phyloP scores from a whole-genome alignment of 1,140 invertebrate genomes.

The Rhyzopertha dominica region DNA sequence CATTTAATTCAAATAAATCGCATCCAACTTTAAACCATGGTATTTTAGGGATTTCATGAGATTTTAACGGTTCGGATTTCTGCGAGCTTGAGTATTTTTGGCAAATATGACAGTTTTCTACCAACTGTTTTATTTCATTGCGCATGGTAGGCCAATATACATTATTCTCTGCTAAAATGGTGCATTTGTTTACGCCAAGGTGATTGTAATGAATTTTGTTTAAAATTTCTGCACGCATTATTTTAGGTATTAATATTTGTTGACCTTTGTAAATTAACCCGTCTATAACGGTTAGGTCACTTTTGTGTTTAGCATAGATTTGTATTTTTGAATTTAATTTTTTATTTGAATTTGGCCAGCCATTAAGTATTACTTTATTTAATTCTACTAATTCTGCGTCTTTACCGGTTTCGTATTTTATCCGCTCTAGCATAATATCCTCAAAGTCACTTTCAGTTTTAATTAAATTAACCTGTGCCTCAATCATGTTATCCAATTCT shows the following conservation, averaged over 20 bases:
- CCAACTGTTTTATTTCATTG: slow-evolving; percentile 42
- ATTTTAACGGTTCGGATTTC: slow-evolving; percentile 26
- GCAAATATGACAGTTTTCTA: slow-evolving; percentile 43
- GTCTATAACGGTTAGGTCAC: slow-evolving; percentile 26
- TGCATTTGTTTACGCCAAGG: slow-evolving; percentile 44
- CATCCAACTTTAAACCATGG: slow-evolving; percentile 36
- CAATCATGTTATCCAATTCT: slow-evolving; percentile 14
- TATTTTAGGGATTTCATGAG: slow-evolving; percentile 29
- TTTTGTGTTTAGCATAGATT: slow-evolving; percentile 16
- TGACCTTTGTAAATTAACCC: slow-evolving; percentile 33
- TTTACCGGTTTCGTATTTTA: slow-evolving; percentile 26
- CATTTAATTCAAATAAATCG: slow-evolving; percentile 37
- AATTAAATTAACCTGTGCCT: slow-evolving; percentile 16
- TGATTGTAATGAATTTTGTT: slow-evolving; percentile 44
- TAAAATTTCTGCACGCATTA: slow-evolving; percentile 31
- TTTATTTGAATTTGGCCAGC: slow-evolving; percentile 42
- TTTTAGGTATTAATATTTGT: slow-evolving; percentile 34
- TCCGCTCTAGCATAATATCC: slow-evolving; percentile 26
- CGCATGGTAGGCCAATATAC: slow-evolving; percentile 38
- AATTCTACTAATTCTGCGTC: slow-evolving; percentile 31
- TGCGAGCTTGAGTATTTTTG: slow-evolving; percentile 22
- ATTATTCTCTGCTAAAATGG: slow-evolving; percentile 38
- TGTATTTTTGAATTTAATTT: slow-evolving; percentile 18
- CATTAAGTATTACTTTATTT: slow-evolving; percentile 29
- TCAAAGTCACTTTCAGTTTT: slow-evolving; percentile 14